A percentile compares a stretch with the other conserved stretches of the same genome.
Conservation (phyloP, 2,888 invertebrate species). For the Neoaliturus tenellus region DNA sequence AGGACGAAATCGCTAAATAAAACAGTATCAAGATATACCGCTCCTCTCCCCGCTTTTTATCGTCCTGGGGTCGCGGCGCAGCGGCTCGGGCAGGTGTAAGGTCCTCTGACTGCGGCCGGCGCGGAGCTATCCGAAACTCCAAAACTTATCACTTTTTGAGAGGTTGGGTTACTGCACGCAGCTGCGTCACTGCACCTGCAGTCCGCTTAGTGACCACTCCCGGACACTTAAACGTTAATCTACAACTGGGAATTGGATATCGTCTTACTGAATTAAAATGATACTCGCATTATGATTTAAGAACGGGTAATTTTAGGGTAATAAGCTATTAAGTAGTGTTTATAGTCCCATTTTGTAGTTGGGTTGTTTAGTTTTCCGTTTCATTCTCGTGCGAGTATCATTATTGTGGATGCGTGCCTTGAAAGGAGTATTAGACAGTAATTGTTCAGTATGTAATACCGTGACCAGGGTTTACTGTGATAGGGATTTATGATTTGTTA, state of each 20-base stretch:
- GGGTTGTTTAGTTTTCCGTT: too few species aligned
- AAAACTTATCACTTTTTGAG: slow-evolving; percentile 12
- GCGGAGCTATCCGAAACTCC: neutral
- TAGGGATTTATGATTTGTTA: too few species aligned
- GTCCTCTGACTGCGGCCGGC: too few species aligned
- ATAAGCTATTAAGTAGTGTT: neutral
- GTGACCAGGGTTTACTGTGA: too few species aligned
- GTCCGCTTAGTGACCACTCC: neutral
- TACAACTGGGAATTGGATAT: neutral
- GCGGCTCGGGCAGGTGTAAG: neutral
- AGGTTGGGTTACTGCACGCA: neutral
- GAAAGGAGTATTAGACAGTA: too few species aligned
- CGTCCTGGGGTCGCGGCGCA: neutral
- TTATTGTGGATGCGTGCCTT: too few species aligned
- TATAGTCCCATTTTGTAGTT: neutral
- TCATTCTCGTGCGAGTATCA: too few species aligned
- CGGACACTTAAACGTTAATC: neutral
- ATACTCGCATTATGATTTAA: neutral
- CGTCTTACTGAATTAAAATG: neutral
- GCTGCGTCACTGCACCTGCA: neutral
- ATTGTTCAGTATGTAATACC: too few species aligned
- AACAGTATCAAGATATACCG: slow-evolving; percentile 10
- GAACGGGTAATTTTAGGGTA: neutral
- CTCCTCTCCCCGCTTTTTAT: neutral
- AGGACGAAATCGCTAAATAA: slow-evolving; percentile 27